Base-by-base conservation (phyloP, 1,140 invertebrate genomes). In the Telenomus remus region DNA sequence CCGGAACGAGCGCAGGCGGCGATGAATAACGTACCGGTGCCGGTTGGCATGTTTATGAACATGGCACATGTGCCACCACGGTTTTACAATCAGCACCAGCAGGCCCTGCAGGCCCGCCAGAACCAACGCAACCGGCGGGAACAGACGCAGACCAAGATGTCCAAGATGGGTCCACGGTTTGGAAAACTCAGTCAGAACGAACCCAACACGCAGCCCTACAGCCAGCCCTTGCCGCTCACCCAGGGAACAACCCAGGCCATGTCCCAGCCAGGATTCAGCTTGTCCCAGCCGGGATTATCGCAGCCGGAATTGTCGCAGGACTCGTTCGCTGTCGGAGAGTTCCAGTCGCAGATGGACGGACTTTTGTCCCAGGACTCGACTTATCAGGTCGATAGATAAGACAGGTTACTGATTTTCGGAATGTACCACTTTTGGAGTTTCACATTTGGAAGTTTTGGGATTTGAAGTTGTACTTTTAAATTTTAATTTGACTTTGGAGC, bases 31-130 rank as follows among this genome's bases (percentile, higher is more conserved):
- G 90, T 95, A 47, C 96, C 96, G 0, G 96, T 98, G 4, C 95
- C 96, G 0, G 92, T 97, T n/a, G 96, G 96, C 14, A 96, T 97
- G 94, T 97, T 97, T 78, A 95, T 97, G 92, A 96, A 96, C 80
- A 95, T 96, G 94, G 91, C 94, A 7, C 95, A 95, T 61, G 92
- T 96, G 35, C 94, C 94, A n/a, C 94, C 95, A 1, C 85, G 94
- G 4, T 96, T 96, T 85, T 95, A 95, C 76, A 95, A 95, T 80
- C 94, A 95, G 77, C 93, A 95, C 75, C 93, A 93, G 66, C 92
- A 93, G 76, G 92, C 92, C 0, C 71, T 92, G 42, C 89, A 92
- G 80, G 91, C 88, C 0, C 82, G 89, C 19, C 91, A 89, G 51
- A 87, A 87, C 51, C 86, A 86, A 27, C 79, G 84, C 5, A 87